Percentiles rank a stretch among this genome's conserved stretches.
Evolutionary conservation across 2,888 invertebrate species (phyloP).

Genomic region (Gasteruption jaculator): DNA sequence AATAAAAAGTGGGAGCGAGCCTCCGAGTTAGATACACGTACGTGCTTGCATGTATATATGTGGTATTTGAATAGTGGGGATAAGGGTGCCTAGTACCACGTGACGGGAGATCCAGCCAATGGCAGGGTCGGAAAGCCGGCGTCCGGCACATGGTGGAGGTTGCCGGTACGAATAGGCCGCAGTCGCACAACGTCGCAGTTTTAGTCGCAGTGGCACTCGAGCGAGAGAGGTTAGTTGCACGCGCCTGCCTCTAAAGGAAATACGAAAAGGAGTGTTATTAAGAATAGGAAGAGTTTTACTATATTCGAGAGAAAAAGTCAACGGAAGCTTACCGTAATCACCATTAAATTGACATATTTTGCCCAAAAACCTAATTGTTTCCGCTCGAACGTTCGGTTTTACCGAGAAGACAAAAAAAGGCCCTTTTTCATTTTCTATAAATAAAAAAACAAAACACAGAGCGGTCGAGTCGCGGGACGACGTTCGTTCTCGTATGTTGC

Average conservation of each 20-base stretch:
- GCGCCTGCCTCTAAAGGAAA: conserved; percentile 51
- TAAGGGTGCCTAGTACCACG: conserved; percentile 29
- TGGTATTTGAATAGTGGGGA: conserved; percentile 3
- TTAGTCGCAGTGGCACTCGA: conserved; percentile 48
- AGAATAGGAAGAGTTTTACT: no score
- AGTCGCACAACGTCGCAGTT: conserved; percentile 40
- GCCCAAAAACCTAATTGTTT: no score
- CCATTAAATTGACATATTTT: no score
- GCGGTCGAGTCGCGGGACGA: conserved; percentile 49
- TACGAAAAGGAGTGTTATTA: no score
- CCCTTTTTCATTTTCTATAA: no score
- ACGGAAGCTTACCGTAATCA: no score
- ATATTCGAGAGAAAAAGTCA: no score
- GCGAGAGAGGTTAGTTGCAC: conserved; percentile 49
- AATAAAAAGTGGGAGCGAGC: conserved; percentile 23
- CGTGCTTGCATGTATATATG: conserved; percentile 20
- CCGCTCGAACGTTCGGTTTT: no score
- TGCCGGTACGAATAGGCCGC: conserved; percentile 42
- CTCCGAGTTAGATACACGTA: no score
- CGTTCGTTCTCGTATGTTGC: conserved; percentile 29
- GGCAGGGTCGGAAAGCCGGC: conserved; percentile 36
- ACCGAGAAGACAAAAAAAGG: no score
- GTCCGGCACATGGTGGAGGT: conserved; percentile 46
- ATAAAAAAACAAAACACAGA: no score
- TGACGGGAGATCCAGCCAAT: conserved; percentile 42